Base-by-base conservation (phyloP, 2,113 vertebrate genomes). In the Silurus asotus region DNA sequence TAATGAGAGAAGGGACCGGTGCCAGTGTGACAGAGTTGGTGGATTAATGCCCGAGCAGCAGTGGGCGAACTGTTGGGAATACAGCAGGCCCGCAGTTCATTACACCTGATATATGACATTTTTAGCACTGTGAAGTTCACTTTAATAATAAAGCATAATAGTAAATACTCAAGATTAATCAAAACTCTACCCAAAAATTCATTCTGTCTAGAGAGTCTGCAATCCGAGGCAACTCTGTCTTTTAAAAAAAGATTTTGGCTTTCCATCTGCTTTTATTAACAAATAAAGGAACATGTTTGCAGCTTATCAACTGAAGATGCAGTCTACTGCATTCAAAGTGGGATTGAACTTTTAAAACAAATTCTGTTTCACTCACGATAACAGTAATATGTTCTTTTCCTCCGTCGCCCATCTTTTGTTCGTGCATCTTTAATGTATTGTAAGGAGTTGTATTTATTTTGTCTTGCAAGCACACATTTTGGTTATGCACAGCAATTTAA, bases 1-100 rank as follows among this genome's bases (percentile, higher is more conserved):
- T 95, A 96, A 95, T 95, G 94, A 95, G 94, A 89, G 88, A 90
- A 92, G 94, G 93, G 94, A 94, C 92, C 90, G 55, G 17, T 90
- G 91, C 88, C 89, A 89, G 89, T 81, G 89, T 92, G 92, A 93
- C 91, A 92, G 90, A 92, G 89, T 87, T 76, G 89, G 90, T 93
- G 92, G 94, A 96, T 95, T 95, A 95, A 95, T 94, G 94, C 90
- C 90, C 77, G 87, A 83, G 78, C 87, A 90, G 90, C 89, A 87
- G 88, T 15, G 23, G 72, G 89, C 76, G 89, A 94, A 93, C 93
- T 94, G 91, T 92, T 92, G 92, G 93, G 93, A 95, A 93, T 90
- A 81, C 67, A 53, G 58, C 28, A 75, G 88, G 89, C 93, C 91
- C 89, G 88, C 92, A 92, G 92, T 95, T 95, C 94, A 94, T 95